These are phyloP conservation scores for Lycaena phlaeas DNA, from an alignment of 2,888 invertebrate species.

Conservation along the genomic window DNA sequence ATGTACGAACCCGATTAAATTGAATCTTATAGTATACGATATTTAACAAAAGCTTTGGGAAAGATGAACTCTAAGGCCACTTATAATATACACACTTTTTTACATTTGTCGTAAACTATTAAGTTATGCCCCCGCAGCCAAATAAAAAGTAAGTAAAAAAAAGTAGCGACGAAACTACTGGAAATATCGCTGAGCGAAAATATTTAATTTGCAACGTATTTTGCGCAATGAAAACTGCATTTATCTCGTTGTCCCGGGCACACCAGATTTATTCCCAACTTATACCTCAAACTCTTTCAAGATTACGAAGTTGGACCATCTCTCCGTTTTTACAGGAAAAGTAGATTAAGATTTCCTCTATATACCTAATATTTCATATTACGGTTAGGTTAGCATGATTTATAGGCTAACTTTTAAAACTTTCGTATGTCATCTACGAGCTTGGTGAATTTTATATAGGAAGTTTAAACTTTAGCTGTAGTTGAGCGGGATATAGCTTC, in stretches of 20 bases:
- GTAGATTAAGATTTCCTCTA: constrained; percentile 64
- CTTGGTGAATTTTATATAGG: constrained; percentile 29
- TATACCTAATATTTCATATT: constrained; percentile 59
- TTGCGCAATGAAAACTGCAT: constrained; percentile 17
- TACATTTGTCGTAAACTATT: no score
- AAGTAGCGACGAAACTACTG: neutral
- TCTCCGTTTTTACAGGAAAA: constrained; percentile 53
- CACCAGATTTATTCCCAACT: constrained; percentile 34
- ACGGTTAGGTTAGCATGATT: constrained; percentile 59
- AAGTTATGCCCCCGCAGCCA: no score
- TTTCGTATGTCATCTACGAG: constrained; percentile 65
- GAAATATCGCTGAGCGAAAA: neutral
- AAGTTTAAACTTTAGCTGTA: constrained; percentile 14
- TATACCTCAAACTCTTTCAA: constrained; percentile 48
- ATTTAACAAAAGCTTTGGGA: no score
- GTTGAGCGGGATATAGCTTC: constrained; percentile 13
- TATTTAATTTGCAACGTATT: constrained; percentile 6
- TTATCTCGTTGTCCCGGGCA: constrained; percentile 16
- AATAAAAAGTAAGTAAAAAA: no score
- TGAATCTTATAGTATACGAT: no score
- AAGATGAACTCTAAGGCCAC: no score
- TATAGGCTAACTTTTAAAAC: constrained; percentile 60
- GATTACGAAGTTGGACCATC: constrained; percentile 48
- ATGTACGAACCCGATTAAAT: no score
- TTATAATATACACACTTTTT: no score